Evolutionary conservation across 2,888 invertebrate genomes (phyloP).

Genomic region (Pheosia tremula): DNA sequence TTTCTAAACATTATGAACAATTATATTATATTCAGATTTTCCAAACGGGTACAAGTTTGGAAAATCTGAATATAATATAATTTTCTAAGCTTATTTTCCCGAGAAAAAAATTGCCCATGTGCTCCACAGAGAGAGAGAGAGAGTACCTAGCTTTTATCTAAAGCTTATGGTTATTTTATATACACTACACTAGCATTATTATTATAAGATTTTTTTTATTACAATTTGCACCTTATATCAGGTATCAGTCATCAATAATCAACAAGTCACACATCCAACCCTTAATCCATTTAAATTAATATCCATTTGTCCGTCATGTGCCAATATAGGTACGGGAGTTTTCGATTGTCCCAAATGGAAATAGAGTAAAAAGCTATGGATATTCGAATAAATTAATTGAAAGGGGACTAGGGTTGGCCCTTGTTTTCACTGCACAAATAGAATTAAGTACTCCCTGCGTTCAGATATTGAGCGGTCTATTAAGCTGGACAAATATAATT

Average conservation of each 20-base stretch:
- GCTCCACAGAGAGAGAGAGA: too few species aligned
- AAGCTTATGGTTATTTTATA: too few species aligned
- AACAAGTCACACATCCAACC: neutral
- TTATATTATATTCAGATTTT: too few species aligned
- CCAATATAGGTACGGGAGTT: slow-evolving; percentile 32
- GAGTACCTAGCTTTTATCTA: too few species aligned
- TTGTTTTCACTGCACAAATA: slow-evolving; percentile 77
- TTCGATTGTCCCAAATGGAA: slow-evolving; percentile 55
- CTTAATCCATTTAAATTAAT: slow-evolving; percentile 7
- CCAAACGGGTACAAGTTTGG: too few species aligned
- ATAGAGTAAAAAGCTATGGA: slow-evolving; percentile 59
- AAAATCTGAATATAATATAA: too few species aligned
- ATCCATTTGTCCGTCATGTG: slow-evolving; percentile 33
- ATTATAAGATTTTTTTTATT: too few species aligned
- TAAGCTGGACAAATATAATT: slow-evolving; percentile 61
- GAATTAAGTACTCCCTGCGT: slow-evolving; percentile 70
- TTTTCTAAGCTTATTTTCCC: too few species aligned
- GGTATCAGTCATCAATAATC: neutral
- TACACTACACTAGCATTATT: too few species aligned
- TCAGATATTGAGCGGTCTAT: slow-evolving; percentile 68
- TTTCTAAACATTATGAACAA: too few species aligned
- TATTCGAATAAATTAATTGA: slow-evolving; percentile 68
- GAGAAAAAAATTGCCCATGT: too few species aligned
- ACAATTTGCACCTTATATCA: too few species aligned
- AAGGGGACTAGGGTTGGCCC: slow-evolving; percentile 66